Evolutionary conservation across 2,113 vertebrate genomes (phyloP).

Genomic region (Brachionichthys hirsutus): DNA sequence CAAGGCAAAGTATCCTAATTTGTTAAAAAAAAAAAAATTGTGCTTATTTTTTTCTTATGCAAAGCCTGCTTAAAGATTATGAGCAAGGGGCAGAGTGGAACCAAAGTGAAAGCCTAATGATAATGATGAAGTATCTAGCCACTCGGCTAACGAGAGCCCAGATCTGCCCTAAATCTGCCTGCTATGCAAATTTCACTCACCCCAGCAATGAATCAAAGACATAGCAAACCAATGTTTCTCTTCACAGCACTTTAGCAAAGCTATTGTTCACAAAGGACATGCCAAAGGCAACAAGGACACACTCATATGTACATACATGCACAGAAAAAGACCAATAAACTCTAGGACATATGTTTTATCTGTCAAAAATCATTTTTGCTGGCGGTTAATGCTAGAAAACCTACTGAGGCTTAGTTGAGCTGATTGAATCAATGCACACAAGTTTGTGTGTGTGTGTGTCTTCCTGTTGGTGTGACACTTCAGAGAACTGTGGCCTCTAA

Average conservation of each 20-base stretch:
- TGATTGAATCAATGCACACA: background rate
- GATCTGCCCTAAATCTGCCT: slow-evolving; percentile 69
- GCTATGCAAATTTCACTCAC: slow-evolving; percentile 70
- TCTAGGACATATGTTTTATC: slow-evolving; percentile 5
- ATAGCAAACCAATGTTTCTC: slow-evolving; percentile 69
- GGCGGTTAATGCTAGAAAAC: background rate
- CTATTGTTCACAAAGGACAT: slow-evolving; percentile 71
- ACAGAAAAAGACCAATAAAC: background rate
- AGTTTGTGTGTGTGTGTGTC: background rate
- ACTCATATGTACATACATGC: background rate
- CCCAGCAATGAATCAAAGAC: slow-evolving; percentile 59
- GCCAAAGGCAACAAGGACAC: slow-evolving; percentile 46
- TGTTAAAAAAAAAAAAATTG: slow-evolving; percentile 12
- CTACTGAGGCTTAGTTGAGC: background rate
- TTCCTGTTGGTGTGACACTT: slow-evolving; percentile 38
- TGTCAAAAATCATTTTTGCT: slow-evolving; percentile 8
- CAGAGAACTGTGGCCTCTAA: slow-evolving; percentile 43
- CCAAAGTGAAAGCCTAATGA: slow-evolving; percentile 50
- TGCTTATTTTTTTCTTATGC: slow-evolving; percentile 7
- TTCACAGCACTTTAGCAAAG: slow-evolving; percentile 74
- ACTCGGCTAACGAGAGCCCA: slow-evolving; percentile 68
- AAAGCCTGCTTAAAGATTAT: slow-evolving; percentile 45
- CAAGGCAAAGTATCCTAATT: slow-evolving; percentile 20
- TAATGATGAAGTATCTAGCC: slow-evolving; percentile 73
- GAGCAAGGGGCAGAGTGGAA: slow-evolving; percentile 50